These are phyloP conservation scores for Tipula unca DNA, from an alignment of 2,888 invertebrate genomes.

Conservation along the genomic window DNA sequence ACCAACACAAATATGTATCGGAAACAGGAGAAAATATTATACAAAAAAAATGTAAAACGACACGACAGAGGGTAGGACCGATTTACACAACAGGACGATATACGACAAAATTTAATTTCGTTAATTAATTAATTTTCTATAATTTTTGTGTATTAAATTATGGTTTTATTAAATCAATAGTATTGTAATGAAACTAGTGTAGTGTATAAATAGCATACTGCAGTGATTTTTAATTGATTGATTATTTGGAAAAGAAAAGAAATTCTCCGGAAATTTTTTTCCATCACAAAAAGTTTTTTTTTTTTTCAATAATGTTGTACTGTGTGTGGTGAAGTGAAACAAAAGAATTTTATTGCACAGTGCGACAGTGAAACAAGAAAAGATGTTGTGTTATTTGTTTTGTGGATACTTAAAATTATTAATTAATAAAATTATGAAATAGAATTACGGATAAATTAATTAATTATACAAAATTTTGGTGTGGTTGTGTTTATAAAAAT, in stretches of 20 bases:
- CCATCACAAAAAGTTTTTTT: neutral
- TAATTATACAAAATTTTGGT: neutral
- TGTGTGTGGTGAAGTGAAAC: neutral
- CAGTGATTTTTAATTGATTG: neutral
- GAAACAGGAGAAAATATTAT: neutral
- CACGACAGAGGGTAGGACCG: constrained; percentile 15
- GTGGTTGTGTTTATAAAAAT: neutral
- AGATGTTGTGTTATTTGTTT: neutral
- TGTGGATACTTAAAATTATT: neutral
- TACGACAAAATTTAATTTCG: neutral
- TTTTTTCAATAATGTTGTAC: neutral
- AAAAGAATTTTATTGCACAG: neutral
- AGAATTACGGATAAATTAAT: neutral
- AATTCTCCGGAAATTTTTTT: neutral
- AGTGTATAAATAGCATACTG: neutral
- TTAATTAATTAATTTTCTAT: neutral
- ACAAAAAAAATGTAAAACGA: neutral
- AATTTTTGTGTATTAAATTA: neutral
- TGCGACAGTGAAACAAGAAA: neutral
- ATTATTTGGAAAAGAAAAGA: neutral
- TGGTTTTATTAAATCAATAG: neutral
- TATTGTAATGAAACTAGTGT: neutral
- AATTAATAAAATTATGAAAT: neutral
- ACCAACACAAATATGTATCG: neutral
- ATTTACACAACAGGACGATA: constrained; percentile 9